Evolutionary conservation across 2,888 invertebrate genomes (phyloP).

Genomic region (Morpho deidamia): DNA sequence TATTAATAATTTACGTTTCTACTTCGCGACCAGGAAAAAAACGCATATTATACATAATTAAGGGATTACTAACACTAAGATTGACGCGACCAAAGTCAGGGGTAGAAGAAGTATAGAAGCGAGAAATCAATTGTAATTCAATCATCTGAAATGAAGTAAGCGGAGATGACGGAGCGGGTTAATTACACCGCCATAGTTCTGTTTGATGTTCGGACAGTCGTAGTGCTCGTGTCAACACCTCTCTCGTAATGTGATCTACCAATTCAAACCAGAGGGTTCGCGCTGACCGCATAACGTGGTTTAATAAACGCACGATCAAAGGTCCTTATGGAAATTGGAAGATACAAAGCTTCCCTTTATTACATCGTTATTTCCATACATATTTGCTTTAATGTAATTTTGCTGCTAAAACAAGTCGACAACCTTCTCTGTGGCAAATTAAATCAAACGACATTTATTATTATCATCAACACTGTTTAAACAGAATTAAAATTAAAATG

Average conservation of each 20-base stretch:
- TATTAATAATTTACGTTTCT: too few species aligned
- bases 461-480: too few species aligned
- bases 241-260: conserved; percentile 57
- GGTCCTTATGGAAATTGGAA: conserved; percentile 28
- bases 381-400: conserved; percentile 17
- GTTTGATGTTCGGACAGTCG: conserved; percentile 53
- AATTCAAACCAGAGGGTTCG: conserved; percentile 55
- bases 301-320: conserved; percentile 30
- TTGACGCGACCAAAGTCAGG: too few species aligned
- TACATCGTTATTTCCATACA: conserved; percentile 20
- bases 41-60: too few species aligned
- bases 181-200: conserved; percentile 55
- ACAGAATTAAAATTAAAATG: too few species aligned
- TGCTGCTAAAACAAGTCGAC: conserved; percentile 8
- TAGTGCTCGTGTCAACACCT: conserved; percentile 56
- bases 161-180: conserved; percentile 42
- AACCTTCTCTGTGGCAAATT: too few species aligned
- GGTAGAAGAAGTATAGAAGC: too few species aligned
- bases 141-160: conserved; percentile 39
- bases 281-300: conserved; percentile 55
- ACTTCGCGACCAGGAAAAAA: too few species aligned
- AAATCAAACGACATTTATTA: too few species aligned
- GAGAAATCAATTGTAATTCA: conserved; percentile 19
- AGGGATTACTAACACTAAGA: too few species aligned
- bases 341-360: conserved; percentile 24